Conservation (phyloP, 2,797 vertebrate genomes). For the Merluccius polli region DNA sequence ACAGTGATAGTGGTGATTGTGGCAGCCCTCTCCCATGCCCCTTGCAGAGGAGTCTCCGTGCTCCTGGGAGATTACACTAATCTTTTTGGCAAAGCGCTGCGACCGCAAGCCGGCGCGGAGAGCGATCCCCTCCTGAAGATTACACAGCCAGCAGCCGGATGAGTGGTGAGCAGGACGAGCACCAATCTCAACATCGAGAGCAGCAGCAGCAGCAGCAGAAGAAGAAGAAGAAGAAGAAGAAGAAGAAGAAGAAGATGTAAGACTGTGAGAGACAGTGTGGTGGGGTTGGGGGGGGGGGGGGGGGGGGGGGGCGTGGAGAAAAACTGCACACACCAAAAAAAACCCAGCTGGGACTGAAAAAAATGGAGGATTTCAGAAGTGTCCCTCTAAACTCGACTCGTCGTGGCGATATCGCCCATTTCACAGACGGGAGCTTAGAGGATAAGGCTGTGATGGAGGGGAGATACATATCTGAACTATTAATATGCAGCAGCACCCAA, state of each 20-base stretch:
- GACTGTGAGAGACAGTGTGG: background rate
- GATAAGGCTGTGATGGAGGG: background rate
- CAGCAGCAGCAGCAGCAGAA: background rate
- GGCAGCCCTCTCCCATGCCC: background rate
- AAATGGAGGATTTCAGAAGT: background rate
- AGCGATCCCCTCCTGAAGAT: slow-evolving; percentile 1
- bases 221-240: background rate
- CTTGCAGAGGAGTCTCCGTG: background rate
- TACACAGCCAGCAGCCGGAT: background rate
- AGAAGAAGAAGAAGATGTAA: slow-evolving; percentile 1
- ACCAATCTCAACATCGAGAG: background rate
- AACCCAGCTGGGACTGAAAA: background rate
- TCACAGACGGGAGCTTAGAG: background rate
- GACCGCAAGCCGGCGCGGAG: background rate
- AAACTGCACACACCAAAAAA: background rate
- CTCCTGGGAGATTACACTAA: slow-evolving; percentile 10
- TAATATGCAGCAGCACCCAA: background rate
- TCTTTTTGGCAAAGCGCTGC: slow-evolving; percentile 12
- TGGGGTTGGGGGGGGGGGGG: too few relatives aligned
- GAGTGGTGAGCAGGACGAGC: background rate
- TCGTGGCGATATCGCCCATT: background rate
- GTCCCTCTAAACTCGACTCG: background rate
- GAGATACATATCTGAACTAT: slow-evolving; percentile 1
- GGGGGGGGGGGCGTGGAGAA: too few relatives aligned
- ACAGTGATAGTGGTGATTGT: background rate